Evolutionary conservation across 1,140 invertebrate species (phyloP), one percentile per base, ranked within the genome.

Genomic region (Drosophila willistoni): DNA sequence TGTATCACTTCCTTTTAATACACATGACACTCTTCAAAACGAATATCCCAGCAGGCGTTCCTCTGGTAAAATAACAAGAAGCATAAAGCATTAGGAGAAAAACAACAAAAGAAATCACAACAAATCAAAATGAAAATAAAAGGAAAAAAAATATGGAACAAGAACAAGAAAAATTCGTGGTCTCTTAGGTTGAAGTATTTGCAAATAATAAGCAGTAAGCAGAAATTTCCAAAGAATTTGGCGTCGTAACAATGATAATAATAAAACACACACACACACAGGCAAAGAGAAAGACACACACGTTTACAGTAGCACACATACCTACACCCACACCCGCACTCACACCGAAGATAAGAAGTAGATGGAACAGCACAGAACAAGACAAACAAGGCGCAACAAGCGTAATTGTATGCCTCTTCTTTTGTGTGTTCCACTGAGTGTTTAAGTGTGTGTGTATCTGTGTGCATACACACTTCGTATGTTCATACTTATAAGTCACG

Each of bases 371-470:
- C 39, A 13, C 10, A 47, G 36, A 56, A 70, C 67, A 74, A 39
- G 66, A 57, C 71, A 75, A 71, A 74, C 61, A 85, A 79, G 66
- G 59, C 47, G 19, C 66, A 65, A 39, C 22, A 41, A 70, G 63
- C 71, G 74, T 86, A 85, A 85, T 85, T 85, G 82, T 85, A 68
- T 85, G 77, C 36, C 67, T 57, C 64, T 85, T 72, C 68, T 68
- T 55, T 63, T 62, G 51, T 64, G 36, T 34, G 29, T 51, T 22
- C 61, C 33, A 33, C 3, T 63, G 62, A 61, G 55, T 71, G 62
- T 64, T 29, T 71, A 64, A 67, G 67, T 71, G 68, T 77, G 54
- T 71, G 1, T 10, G 39, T 41, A 47, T 25, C 41, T 70, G 62
- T 39, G 61, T 68, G 29, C 64, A 64, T 64, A 29, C 22, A 36